Percentiles rank a stretch among this genome's conserved stretches.
These are phyloP conservation scores for Fundulus diaphanus DNA, from an alignment of 2,797 vertebrate species.

Conservation along the genomic window DNA sequence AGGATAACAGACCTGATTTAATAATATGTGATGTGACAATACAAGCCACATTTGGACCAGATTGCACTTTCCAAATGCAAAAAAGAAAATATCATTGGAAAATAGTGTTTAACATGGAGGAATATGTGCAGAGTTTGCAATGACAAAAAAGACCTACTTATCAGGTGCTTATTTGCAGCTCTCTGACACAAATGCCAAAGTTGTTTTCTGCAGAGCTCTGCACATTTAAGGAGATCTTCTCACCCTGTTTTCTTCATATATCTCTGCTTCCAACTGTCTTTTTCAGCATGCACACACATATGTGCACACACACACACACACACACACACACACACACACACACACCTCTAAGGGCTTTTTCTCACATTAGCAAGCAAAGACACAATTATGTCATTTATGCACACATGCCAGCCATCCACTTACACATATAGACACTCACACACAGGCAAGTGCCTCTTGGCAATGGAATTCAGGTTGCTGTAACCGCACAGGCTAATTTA, in stretches of 20 bases:
- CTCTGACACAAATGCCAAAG: constrained; percentile 73
- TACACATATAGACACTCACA: constrained; percentile 34
- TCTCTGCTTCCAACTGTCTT: constrained; percentile 57
- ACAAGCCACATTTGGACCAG: constrained; percentile 47
- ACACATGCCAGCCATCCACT: constrained; percentile 3
- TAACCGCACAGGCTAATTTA: constrained; percentile 70
- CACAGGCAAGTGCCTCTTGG: constrained; percentile 58
- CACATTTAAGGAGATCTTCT: constrained; percentile 72
- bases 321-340: constrained; percentile 20
- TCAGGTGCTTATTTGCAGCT: constrained; percentile 65
- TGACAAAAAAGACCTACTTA: constrained; percentile 75
- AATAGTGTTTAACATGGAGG: constrained; percentile 52
- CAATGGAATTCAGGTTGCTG: constrained; percentile 65
- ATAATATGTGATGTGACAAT: constrained; percentile 46
- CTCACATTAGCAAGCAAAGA: constrained; percentile 39
- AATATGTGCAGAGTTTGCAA: constrained; percentile 69
- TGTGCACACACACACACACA: not conserved
- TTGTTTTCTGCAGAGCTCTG: constrained; percentile 71
- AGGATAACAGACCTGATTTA: constrained; percentile 48
- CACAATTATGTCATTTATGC: constrained; percentile 32
- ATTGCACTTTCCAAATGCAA: constrained; percentile 30
- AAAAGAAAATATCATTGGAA: constrained; percentile 50
- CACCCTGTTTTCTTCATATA: constrained; percentile 63
- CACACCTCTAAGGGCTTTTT: constrained; percentile 50
- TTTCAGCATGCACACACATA: constrained; percentile 58